Evolutionary conservation across 2,888 invertebrate species (phyloP).

Genomic region (Zygothrica quintamaculata): DNA sequence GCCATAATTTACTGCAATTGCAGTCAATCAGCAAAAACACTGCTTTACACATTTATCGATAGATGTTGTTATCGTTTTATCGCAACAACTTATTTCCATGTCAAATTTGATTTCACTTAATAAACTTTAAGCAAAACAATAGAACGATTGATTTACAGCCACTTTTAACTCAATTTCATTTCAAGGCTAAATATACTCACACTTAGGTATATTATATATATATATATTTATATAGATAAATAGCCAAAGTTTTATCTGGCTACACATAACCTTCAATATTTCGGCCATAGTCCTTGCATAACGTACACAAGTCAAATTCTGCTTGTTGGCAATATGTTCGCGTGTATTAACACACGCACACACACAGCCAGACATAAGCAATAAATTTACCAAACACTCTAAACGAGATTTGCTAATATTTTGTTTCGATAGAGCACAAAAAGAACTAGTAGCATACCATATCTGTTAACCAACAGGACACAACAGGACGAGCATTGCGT

Average conservation of each 20-base stretch:
- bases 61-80: too few relatives aligned
- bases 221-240: too few relatives aligned
- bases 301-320: slow-evolving; percentile 47
- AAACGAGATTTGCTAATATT: slow-evolving; percentile 68
- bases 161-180: slow-evolving; percentile 3
- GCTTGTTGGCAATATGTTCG: slow-evolving; percentile 56
- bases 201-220: neutral
- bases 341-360: slow-evolving; percentile 59
- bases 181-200: slow-evolving; percentile 4
- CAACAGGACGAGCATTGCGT: too few relatives aligned
- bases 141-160: slow-evolving; percentile 13
- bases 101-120: neutral
- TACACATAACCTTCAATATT: too few relatives aligned
- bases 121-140: neutral
- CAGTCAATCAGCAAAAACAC: too few relatives aligned
- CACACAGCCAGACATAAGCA: too few relatives aligned
- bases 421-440: slow-evolving; percentile 45
- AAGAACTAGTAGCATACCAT: too few relatives aligned
- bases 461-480: too few relatives aligned
- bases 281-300: slow-evolving; percentile 2
- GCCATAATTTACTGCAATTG: too few relatives aligned
- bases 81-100: too few relatives aligned
- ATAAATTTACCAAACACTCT: slow-evolving; percentile 69
- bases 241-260: too few relatives aligned
- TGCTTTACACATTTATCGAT: too few relatives aligned